Evolutionary conservation across 2,888 invertebrate species (phyloP), one percentile per base, ranked within the genome.

Genomic region (Cheilosia pagana): DNA sequence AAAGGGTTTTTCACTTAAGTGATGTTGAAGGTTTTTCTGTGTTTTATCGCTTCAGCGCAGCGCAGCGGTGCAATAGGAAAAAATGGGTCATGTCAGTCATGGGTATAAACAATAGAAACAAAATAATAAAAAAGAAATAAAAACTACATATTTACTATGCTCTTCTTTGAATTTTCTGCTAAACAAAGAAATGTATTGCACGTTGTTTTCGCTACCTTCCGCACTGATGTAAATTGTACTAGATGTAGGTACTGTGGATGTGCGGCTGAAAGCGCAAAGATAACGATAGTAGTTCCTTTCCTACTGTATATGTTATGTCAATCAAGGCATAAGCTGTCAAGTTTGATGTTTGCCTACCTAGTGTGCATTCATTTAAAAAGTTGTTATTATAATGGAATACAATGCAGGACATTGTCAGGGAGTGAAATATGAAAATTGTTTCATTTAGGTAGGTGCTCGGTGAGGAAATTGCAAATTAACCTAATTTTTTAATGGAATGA

Each of bases 41-140:
- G 53, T 55, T 74, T 62, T 14, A 28, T 25, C 70, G 74, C 71
- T 79, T 50, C 52, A 79, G 63, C 35, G 50, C 59, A 45, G 48
- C 67, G 75, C 52, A 79, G 63, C 35, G 50, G 63, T 52, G 48
- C 67, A 79, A 70, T 60, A 53, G 50, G 41, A 52, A 78, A 78
- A 75, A 83, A 78, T 83, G 83, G 83, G 83, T 83, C 83, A 83
- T 79, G 74, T 70, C 79, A 83, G 70, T 79, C 74, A 78, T 74
- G 78, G 72, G 52, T 70, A 68, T 70, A 74, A 83, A 68, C 78
- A 83, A 72, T 82, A 52, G 65, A 41, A 74, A 35, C n/a, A n/a
- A 35, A 35, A 35, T 35, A 35, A 35, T 12, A 35, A 8, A 60
- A 39, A 65, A 62, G n/a, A 57, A 62, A 70, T 25, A 35, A 71